Conservation (phyloP, 2,113 vertebrate species). For the Brachypodius melanocephalos region DNA sequence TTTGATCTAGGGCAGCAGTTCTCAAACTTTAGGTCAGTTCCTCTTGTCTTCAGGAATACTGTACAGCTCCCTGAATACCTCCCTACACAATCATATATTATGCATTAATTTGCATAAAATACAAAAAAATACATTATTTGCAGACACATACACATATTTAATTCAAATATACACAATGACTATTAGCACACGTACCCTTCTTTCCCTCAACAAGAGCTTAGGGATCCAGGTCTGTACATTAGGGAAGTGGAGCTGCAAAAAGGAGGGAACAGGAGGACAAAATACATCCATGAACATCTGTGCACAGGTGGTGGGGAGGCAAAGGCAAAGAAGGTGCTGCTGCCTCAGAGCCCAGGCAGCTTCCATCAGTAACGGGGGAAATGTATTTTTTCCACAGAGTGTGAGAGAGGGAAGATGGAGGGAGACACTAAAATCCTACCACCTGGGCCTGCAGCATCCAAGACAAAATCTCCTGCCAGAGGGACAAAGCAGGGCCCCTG, state of each 20-base stretch:
- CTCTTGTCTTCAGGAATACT: constrained; percentile 1
- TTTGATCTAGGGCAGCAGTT: constrained; percentile 55
- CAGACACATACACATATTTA: constrained; percentile 32
- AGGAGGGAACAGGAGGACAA: not conserved
- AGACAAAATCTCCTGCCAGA: not conserved
- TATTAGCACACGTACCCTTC: not conserved
- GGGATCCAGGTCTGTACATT: not conserved
- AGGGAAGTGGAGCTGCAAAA: not conserved
- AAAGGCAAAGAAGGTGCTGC: not conserved
- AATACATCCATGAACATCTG: not conserved
- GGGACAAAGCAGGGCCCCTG: not conserved
- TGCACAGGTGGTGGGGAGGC: not conserved
- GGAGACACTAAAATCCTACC: not conserved
- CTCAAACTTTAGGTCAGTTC: constrained; percentile 20
- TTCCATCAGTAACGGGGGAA: not conserved
- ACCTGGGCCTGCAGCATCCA: not conserved
- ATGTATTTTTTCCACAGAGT: not conserved
- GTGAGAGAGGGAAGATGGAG: not conserved
- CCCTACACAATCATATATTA: constrained; percentile 9
- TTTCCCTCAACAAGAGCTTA: not conserved
- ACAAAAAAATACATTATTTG: constrained; percentile 54
- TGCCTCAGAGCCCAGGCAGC: not conserved
- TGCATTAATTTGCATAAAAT: constrained; percentile 44
- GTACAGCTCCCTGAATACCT: not conserved
- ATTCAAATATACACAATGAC: constrained; percentile 38